Base-by-base conservation (phyloP, 2,113 vertebrate genomes). In the Rousettus leschenaultii region DNA sequence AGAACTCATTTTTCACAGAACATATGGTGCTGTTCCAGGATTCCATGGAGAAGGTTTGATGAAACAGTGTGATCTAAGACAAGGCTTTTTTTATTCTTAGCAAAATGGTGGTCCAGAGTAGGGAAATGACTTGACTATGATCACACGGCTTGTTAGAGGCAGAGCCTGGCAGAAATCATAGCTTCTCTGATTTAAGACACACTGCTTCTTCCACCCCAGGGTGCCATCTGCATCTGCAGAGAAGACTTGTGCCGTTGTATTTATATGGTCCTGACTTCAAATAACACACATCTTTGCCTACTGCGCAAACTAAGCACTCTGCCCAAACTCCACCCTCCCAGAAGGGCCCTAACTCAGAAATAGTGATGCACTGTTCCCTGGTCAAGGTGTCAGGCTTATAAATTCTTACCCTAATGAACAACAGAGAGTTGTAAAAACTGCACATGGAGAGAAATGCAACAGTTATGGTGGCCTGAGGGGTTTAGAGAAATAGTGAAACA, bases 401-500 rank as follows among this genome's bases (percentile, higher is more conserved):
- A 92, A 97, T 96, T 96, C 70, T 95, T 68, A 94, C 57, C 65
- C n/a, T 82, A 96, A 74, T 88, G 95, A 95, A 96, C 85, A 95
- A 59, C 82, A 89, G 94, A 96, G 95, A 94, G 79, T 92, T 97
- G 78, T 93, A 95, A 96, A 97, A 96, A 53, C 48, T 89, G 91
- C 94, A 21, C 68, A 35, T 2, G 53, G 59, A 74, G 75, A 97
- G 79, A 86, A 97, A 94, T 89, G n/a, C 91, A 96, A 26, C 66
- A 70, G 65, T 95, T 33, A 0, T 79, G 21, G 70, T 92, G 87
- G 83, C 85, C 92, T 78, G 71, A 92, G 85, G 61, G 71, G 53
- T 95, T 1, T 10, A 91, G 75, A 87, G 74, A 53, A 53, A 53
- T 77, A 77, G n/a, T 77, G 74, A 77, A 77, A 77, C 74, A 75